Evolutionary conservation across 1,140 invertebrate genomes (phyloP).

Genomic region (Eubasilissa regina): DNA sequence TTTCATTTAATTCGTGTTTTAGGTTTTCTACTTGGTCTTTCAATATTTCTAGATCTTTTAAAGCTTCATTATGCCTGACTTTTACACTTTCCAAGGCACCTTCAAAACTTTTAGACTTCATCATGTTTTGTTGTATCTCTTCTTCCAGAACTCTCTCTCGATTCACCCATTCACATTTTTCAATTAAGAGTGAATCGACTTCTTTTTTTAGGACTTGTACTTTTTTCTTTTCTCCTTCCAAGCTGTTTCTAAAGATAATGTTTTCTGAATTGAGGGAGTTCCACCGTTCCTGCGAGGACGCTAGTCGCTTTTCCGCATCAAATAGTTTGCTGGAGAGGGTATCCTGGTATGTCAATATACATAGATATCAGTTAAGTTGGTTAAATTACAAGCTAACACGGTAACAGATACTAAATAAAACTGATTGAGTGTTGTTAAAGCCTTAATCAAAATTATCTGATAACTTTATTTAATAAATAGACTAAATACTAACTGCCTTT

Average conservation of each 20-base stretch:
- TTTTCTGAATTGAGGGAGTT: slow-evolving; percentile 44
- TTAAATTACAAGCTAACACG: too few species aligned
- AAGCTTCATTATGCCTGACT: slow-evolving; percentile 20
- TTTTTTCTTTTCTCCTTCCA: slow-evolving; percentile 31
- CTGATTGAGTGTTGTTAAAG: too few species aligned
- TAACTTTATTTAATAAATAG: too few species aligned
- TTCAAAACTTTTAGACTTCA: slow-evolving; percentile 11
- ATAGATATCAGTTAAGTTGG: too few species aligned
- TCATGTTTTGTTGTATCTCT: slow-evolving; percentile 39
- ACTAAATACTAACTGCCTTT: too few species aligned
- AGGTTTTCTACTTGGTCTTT: slow-evolving; percentile 51
- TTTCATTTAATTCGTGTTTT: slow-evolving; percentile 58
- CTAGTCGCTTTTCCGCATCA: slow-evolving; percentile 44
- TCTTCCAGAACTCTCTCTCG: slow-evolving; percentile 24
- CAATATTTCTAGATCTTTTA: slow-evolving; percentile 42
- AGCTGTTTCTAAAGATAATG: slow-evolving; percentile 22
- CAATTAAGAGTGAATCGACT: slow-evolving; percentile 19
- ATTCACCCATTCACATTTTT: slow-evolving; percentile 35
- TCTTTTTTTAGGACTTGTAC: slow-evolving; percentile 33
- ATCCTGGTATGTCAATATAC: slow-evolving; percentile 44
- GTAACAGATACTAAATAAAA: too few species aligned
- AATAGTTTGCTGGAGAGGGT: slow-evolving; percentile 49
- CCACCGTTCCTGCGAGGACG: slow-evolving; percentile 40
- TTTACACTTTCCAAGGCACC: slow-evolving; percentile 35
- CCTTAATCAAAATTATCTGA: too few species aligned